phyloP scores from a whole-genome alignment of 2,113 vertebrate genomes.

The Fukomys damarensis region DNA sequence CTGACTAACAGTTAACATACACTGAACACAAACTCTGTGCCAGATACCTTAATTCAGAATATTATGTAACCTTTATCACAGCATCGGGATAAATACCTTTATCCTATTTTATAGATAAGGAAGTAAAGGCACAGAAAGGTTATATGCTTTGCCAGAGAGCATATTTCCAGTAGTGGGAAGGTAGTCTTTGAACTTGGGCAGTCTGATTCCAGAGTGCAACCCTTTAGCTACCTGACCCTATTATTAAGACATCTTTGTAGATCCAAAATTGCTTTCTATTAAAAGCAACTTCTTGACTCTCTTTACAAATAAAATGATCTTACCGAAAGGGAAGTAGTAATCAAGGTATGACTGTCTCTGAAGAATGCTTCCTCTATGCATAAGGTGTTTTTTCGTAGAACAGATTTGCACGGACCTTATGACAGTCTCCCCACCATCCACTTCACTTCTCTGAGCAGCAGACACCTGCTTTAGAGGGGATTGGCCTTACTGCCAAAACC shows the following conservation, averaged over 20 bases:
- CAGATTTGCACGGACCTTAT: neutral
- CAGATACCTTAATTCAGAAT: neutral
- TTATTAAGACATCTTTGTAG: neutral
- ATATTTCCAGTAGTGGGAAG: neutral
- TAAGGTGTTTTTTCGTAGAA: neutral
- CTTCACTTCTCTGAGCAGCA: neutral
- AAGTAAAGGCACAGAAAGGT: neutral
- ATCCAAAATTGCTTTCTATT: conserved; percentile 1
- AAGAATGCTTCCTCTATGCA: neutral
- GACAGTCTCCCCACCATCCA: neutral
- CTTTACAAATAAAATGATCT: neutral
- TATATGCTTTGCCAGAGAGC: neutral
- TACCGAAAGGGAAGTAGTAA: neutral
- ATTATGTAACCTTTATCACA: neutral
- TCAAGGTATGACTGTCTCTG: neutral
- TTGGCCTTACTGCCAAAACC: neutral
- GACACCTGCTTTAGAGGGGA: neutral
- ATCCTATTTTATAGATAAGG: neutral
- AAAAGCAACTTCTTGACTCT: neutral
- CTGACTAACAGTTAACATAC: neutral
- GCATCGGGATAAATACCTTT: neutral
- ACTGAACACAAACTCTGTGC: neutral
- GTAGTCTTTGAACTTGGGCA: neutral
- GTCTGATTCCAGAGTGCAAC: neutral
- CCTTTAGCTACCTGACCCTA: neutral